Evolutionary conservation across 2,797 vertebrate species (phyloP).

Genomic region (Lacerta viridis): DNA sequence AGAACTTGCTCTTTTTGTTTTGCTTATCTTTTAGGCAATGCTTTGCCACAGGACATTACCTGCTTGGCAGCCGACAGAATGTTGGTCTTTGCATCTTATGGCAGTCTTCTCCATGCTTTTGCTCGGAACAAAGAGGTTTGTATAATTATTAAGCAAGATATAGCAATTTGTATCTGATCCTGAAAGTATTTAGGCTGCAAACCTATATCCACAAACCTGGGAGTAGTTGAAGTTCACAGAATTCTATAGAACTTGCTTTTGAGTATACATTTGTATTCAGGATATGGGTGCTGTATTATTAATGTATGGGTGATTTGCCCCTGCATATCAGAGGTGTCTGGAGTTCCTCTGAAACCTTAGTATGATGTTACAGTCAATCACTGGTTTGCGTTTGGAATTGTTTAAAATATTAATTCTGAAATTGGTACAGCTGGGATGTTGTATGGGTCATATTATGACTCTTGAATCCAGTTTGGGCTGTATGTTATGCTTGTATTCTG

Average conservation of each 20-base stretch:
- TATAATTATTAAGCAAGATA: conserved; percentile 37
- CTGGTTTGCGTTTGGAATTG: not conserved
- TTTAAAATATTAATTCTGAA: not conserved
- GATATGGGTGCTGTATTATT: too few relatives aligned
- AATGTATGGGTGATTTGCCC: too few relatives aligned
- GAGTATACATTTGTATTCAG: too few relatives aligned
- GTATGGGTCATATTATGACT: not conserved
- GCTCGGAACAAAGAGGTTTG: conserved; percentile 93
- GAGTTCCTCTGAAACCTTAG: too few relatives aligned
- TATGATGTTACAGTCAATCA: not conserved
- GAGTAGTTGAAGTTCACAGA: too few relatives aligned
- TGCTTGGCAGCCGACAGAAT: conserved; percentile 92
- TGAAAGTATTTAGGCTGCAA: not conserved
- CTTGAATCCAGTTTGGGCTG: not conserved
- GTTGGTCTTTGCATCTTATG: conserved; percentile 89
- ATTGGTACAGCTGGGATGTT: not conserved
- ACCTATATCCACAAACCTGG: not conserved
- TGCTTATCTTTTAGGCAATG: conserved; percentile 85
- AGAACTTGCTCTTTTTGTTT: conserved; percentile 26
- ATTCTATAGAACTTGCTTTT: too few relatives aligned
- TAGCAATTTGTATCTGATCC: not conserved
- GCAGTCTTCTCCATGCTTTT: conserved; percentile 87
- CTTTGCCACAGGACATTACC: conserved; percentile 89
- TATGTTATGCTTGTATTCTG: too few relatives aligned
- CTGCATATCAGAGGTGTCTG: too few relatives aligned